Base-by-base conservation (phyloP, 1,140 invertebrate species). In the Drosophila nigromelanica region DNA sequence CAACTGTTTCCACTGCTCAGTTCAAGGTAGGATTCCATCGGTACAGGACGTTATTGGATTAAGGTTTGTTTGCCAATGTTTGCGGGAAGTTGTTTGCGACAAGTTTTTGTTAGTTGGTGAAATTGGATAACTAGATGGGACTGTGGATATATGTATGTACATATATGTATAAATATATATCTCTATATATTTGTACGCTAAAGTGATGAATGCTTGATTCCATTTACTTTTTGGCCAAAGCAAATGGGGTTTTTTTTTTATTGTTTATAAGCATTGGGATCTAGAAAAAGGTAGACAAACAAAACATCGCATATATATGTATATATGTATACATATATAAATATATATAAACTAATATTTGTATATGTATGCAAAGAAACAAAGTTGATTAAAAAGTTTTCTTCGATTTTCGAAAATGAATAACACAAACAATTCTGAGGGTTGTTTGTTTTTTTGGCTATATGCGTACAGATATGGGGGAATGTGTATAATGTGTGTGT, bases 21-120 rank as follows among this genome's bases (percentile, higher is more conserved):
- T 83, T 76, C 47, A 64, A 67, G 69, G 66, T 58, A 67, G 63
- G 68, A 73, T 76, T 72, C 76, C 73, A 60, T 64, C 70, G 50
- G 60, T 77, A 66, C 47, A 83, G 80, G 72, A 72, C 76, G 68
- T 48, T 58, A 60, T 71, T 68, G 72, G 59, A 70, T 69, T 69
- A 71, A 79, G 80, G 80, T 83, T 69, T 59, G 80, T 83, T 69
- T 59, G 80, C 33, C 30, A 14, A 59, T 67, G 62, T 67, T 59
- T 52, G 15, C 21, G n/a, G 42, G 18, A 5, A 39, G 35, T 42
- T 40, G 11, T n/a, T n/a, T n/a, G n/a, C n/a, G n/a, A n/a, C n/a
- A 18, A 18, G 24, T 42, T 51, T 33, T 35, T 35, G 7, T 35
- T 3, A 5, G 7, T 15, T 43, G 42, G n/a, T 45, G 14, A 15